phyloP scores from a whole-genome alignment of 2,888 invertebrate species.

The Ceramica pisi region DNA sequence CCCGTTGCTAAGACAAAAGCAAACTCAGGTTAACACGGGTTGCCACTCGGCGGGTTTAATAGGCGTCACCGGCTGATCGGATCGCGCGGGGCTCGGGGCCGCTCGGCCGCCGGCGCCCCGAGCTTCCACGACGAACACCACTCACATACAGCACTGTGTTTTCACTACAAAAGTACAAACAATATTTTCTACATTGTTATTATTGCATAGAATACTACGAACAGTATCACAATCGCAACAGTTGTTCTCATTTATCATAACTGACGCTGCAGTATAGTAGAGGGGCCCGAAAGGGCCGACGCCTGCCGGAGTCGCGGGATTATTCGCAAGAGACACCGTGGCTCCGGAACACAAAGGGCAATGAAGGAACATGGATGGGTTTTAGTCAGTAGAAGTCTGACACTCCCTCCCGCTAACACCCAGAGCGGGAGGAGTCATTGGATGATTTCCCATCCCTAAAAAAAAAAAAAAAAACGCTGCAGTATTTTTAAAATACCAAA shows the following conservation, averaged over 20 bases:
- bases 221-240: conserved; percentile 7
- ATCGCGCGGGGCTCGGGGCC: conserved; percentile 61
- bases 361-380: too few species aligned
- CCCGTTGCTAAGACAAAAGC: conserved; percentile 71
- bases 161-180: conserved; percentile 50
- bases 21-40: conserved; percentile 78
- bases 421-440: too few species aligned
- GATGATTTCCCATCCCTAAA: too few species aligned
- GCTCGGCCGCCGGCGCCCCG: conserved; percentile 11
- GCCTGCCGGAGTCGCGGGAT: too few species aligned
- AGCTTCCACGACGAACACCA: conserved; percentile 60
- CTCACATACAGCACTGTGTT: conserved; percentile 52
- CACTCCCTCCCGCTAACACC: too few species aligned
- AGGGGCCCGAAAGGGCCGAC: too few species aligned
- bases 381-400: too few species aligned
- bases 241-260: conserved; percentile 18
- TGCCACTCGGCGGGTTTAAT: conserved; percentile 76
- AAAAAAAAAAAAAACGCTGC: too few species aligned
- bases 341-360: too few species aligned
- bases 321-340: too few species aligned
- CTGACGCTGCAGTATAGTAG: conserved; percentile 17
- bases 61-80: conserved; percentile 70
- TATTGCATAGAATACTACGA: conserved; percentile 33
- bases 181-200: conserved; percentile 41
- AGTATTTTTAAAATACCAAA: conserved; percentile 38